Evolutionary conservation across 2,888 invertebrate genomes (phyloP).

Genomic region (Macaria liturata): DNA sequence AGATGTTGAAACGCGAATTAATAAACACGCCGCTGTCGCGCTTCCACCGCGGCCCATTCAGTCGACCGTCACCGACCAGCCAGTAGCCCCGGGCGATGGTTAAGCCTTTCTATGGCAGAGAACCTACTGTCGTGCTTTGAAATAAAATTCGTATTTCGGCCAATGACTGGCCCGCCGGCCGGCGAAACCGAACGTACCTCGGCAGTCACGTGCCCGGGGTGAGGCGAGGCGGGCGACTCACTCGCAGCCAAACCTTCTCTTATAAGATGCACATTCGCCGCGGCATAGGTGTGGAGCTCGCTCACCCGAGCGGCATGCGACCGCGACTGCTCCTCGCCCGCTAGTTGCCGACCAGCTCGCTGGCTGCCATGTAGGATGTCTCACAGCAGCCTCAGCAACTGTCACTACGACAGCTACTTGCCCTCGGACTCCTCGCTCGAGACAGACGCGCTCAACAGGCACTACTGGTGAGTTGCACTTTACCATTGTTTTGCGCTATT

Average conservation of each 20-base stretch:
- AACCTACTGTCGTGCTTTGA: conserved; percentile 60
- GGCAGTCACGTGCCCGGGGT: conserved; percentile 83
- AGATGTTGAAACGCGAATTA: conserved; percentile 46
- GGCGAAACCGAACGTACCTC: conserved; percentile 69
- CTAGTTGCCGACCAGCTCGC: conserved; percentile 64
- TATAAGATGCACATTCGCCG: conserved; percentile 80
- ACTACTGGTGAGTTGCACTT: conserved; percentile 69
- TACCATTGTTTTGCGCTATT: not conserved
- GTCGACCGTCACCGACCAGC: conserved; percentile 53
- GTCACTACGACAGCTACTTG: conserved; percentile 79
- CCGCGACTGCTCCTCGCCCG: conserved; percentile 60
- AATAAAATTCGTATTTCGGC: conserved; percentile 69
- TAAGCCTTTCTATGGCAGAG: conserved; percentile 66
- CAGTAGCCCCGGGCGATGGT: conserved; percentile 58
- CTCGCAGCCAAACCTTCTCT: conserved; percentile 76
- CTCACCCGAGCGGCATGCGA: conserved; percentile 73
- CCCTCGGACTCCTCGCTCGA: conserved; percentile 78
- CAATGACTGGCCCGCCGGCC: conserved; percentile 78
- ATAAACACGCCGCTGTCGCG: conserved; percentile 55
- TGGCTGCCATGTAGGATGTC: conserved; percentile 82
- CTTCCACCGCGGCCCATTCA: conserved; percentile 43
- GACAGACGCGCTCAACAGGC: conserved; percentile 79
- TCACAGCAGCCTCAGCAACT: conserved; percentile 76
- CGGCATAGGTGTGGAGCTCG: conserved; percentile 78
- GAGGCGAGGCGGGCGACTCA: conserved; percentile 78